These are phyloP conservation scores for Therioaphis trifolii DNA, from an alignment of 2,888 invertebrate species.

Conservation along the genomic window DNA sequence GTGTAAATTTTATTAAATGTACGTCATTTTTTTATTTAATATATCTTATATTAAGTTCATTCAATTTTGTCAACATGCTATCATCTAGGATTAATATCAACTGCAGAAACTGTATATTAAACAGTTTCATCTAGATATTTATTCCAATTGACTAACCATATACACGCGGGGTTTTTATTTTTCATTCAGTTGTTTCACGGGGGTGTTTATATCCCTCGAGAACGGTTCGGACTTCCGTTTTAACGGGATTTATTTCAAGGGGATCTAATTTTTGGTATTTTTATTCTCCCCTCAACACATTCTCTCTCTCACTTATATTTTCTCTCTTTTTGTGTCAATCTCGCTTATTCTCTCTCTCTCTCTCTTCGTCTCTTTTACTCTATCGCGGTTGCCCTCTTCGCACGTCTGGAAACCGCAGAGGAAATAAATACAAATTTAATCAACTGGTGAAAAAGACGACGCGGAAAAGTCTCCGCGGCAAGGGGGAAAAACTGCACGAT, in stretches of 20 bases:
- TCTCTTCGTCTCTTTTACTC: neutral
- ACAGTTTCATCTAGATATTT: neutral
- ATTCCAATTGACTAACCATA: constrained; percentile 27
- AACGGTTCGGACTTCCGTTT: constrained; percentile 8
- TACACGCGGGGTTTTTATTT: constrained; percentile 29
- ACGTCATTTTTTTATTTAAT: no score
- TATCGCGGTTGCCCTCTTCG: neutral
- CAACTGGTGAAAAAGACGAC: constrained; percentile 40
- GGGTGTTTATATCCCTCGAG: constrained; percentile 52
- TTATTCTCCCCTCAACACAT: constrained; percentile 20
- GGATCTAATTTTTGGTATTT: constrained; percentile 58
- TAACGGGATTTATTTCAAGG: constrained; percentile 53
- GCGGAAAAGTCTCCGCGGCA: neutral
- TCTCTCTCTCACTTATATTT: no score
- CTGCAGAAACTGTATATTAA: no score
- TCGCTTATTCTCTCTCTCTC: neutral
- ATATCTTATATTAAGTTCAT: no score
- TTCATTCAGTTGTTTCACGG: constrained; percentile 29
- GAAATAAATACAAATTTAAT: constrained; percentile 59
- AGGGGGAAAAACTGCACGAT: neutral
- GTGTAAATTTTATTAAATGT: no score
- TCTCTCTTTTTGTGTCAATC: neutral
- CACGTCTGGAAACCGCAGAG: constrained; percentile 8
- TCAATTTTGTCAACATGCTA: neutral
- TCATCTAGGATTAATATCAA: neutral